phyloP scores from a whole-genome alignment of 1,140 invertebrate genomes.

The Apis dorsata region DNA sequence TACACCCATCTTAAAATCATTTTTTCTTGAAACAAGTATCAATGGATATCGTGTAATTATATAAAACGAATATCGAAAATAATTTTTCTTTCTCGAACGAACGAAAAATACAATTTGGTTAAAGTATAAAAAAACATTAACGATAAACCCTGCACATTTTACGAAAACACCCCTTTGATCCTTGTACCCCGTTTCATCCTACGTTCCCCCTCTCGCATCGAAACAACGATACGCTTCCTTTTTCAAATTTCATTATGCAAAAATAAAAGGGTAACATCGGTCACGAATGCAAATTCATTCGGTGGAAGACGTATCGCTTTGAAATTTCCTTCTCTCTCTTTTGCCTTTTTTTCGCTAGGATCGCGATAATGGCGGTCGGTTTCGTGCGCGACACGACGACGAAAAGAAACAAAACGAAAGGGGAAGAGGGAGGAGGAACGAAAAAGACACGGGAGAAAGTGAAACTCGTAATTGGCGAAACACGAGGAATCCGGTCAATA shows the following conservation, averaged over 20 bases:
- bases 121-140: too few species aligned
- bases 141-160: too few species aligned
- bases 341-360: too few species aligned
- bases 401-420: slow-evolving; percentile 24
- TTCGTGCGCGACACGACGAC: neutral
- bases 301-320: neutral
- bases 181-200: neutral
- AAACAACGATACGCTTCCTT: too few species aligned
- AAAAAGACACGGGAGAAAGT: slow-evolving; percentile 5
- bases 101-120: too few species aligned
- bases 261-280: neutral
- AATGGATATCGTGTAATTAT: neutral
- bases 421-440: too few species aligned
- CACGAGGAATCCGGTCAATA: slow-evolving; percentile 28
- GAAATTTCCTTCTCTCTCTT: slow-evolving; percentile 6
- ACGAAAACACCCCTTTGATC: too few species aligned
- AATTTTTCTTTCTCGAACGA: too few species aligned
- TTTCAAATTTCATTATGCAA: neutral
- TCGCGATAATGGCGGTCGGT: slow-evolving; percentile 1
- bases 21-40: neutral
- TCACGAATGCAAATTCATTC: neutral
- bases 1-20: neutral
- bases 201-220: neutral
- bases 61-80: neutral
- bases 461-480: slow-evolving; percentile 41